A percentile compares a stretch with the other conserved stretches of the same genome.
Evolutionary conservation across 1,140 invertebrate genomes (phyloP).

Genomic region (Euwallacea similis): DNA sequence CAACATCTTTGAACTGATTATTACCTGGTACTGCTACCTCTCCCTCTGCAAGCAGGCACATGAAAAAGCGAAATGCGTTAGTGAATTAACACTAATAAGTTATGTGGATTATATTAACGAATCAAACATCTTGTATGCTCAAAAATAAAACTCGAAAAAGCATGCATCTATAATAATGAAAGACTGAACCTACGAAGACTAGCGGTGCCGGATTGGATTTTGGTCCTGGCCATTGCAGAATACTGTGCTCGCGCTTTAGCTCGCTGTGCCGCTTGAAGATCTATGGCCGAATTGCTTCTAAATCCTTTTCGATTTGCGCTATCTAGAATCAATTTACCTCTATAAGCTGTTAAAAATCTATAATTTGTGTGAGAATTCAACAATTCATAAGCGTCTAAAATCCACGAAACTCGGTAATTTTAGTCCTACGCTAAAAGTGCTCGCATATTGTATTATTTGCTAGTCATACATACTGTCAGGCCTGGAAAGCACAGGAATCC

Average conservation of each 20-base stretch:
- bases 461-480: conserved; percentile 46
- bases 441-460: too few relatives aligned
- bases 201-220: conserved; percentile 68
- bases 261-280: conserved; percentile 83
- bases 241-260: conserved; percentile 81
- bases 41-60: conserved; percentile 56
- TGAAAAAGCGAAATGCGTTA: conserved; percentile 50
- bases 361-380: too few relatives aligned
- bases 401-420: too few relatives aligned
- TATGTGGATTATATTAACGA: too few relatives aligned
- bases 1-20: too few relatives aligned
- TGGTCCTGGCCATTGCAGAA: conserved; percentile 73
- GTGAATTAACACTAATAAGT: too few relatives aligned
- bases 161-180: conserved; percentile 16
- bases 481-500: conserved; percentile 61
- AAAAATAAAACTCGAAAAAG: conserved; percentile 1
- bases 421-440: too few relatives aligned
- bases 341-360: too few relatives aligned
- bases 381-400: too few relatives aligned
- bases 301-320: conserved; percentile 49
- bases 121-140: neutral
- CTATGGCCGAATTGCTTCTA: conserved; percentile 90
- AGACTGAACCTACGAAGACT: conserved; percentile 65
- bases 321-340: conserved; percentile 16
- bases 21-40: conserved; percentile 62